phyloP scores from a whole-genome alignment of 2,797 vertebrate species.

The Synanceia verrucosa region DNA sequence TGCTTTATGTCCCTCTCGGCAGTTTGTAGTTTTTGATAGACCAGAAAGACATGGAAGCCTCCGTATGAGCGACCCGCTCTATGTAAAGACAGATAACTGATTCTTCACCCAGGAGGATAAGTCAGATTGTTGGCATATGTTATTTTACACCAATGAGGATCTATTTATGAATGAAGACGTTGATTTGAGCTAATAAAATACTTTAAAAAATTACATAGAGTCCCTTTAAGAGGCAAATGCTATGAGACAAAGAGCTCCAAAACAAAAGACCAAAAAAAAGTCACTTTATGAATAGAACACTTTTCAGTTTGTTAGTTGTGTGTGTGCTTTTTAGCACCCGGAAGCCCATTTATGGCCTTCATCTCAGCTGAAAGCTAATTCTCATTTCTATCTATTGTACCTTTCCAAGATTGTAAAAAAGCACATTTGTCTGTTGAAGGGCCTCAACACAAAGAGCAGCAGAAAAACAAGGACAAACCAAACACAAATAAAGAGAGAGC shows the following conservation, averaged over 20 bases:
- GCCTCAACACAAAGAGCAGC: slow-evolving; percentile 10
- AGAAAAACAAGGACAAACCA: slow-evolving; percentile 8
- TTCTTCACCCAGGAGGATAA: too few species aligned
- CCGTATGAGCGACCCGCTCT: too few species aligned
- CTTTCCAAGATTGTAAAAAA: slow-evolving; percentile 9
- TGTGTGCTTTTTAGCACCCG: background rate
- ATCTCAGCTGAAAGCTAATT: slow-evolving; percentile 4
- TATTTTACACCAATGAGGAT: too few species aligned
- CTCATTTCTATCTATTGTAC: slow-evolving; percentile 24
- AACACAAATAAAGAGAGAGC: background rate
- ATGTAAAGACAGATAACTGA: too few species aligned
- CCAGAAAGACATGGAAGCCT: too few species aligned
- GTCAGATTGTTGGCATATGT: too few species aligned
- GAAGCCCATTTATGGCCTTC: slow-evolving; percentile 14
- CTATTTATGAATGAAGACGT: too few species aligned
- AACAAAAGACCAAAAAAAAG: background rate
- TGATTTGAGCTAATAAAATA: too few species aligned
- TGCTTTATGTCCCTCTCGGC: too few species aligned
- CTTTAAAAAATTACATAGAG: too few species aligned
- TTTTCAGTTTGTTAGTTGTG: background rate
- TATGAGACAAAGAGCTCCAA: background rate
- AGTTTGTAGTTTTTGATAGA: too few species aligned
- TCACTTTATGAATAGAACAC: background rate
- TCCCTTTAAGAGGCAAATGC: background rate
- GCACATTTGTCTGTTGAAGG: slow-evolving; percentile 9